phyloP scores from a whole-genome alignment of 2,888 invertebrate genomes.

The Orchestes rusci region DNA sequence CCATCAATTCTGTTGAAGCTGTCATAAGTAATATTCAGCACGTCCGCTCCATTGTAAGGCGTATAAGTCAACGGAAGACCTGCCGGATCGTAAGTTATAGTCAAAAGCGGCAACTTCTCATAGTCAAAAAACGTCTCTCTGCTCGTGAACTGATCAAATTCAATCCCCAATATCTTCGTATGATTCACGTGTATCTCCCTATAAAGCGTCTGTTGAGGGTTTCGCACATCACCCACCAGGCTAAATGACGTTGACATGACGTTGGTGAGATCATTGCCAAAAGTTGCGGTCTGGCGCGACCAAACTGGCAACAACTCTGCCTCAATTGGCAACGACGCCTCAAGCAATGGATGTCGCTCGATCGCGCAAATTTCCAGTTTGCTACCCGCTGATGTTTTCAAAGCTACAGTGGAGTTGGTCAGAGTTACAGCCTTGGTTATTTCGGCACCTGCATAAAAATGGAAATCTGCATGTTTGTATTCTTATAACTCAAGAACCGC shows the following conservation, averaged over 20 bases:
- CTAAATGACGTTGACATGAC: constrained; percentile 73
- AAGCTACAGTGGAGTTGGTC: constrained; percentile 71
- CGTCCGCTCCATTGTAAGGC: constrained; percentile 70
- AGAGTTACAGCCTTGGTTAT: constrained; percentile 68
- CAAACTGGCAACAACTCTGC: constrained; percentile 87
- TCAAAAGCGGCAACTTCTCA: constrained; percentile 72
- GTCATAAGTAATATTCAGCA: constrained; percentile 84
- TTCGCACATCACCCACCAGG: constrained; percentile 76
- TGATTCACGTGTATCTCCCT: constrained; percentile 80
- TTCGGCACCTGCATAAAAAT: constrained; percentile 59
- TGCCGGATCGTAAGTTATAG: constrained; percentile 81
- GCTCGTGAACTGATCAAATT: constrained; percentile 87
- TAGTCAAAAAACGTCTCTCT: constrained; percentile 86
- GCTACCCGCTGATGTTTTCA: constrained; percentile 68
- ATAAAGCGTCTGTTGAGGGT: constrained; percentile 76
- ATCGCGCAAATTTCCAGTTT: constrained; percentile 69
- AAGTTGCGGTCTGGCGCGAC: constrained; percentile 73
- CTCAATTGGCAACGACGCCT: constrained; percentile 78
- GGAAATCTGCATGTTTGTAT: no score
- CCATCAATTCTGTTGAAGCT: constrained; percentile 56
- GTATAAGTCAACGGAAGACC: constrained; percentile 83
- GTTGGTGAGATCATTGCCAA: constrained; percentile 62
- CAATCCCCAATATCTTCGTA: constrained; percentile 79
- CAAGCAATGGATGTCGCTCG: constrained; percentile 73
- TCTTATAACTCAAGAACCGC: no score